phyloP scores from a whole-genome alignment of 2,113 vertebrate genomes.

The Colius striatus region DNA sequence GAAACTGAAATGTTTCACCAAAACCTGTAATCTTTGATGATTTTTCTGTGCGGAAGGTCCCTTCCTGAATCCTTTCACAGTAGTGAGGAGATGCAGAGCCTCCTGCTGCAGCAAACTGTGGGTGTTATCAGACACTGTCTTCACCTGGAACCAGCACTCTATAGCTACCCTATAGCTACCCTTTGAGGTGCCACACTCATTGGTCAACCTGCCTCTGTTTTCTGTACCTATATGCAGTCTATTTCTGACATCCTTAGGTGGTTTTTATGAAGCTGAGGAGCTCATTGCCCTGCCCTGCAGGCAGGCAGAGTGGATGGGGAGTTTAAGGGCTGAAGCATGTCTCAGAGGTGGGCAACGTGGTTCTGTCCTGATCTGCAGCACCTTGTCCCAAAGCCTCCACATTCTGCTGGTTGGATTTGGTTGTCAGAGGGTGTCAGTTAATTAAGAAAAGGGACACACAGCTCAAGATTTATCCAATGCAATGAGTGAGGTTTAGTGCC shows the following conservation, averaged over 20 bases:
- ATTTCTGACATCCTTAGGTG: not conserved
- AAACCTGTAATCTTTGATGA: not conserved
- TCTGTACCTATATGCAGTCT: accelerated
- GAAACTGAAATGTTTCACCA: not conserved
- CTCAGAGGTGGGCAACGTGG: not conserved
- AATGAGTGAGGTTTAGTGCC: too few relatives aligned
- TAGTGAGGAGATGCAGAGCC: not conserved
- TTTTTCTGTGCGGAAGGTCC: not conserved
- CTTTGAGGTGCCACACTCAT: not conserved
- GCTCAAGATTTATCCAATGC: not conserved
- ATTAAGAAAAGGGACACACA: not conserved
- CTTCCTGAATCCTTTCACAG: accelerated
- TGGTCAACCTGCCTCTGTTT: not conserved
- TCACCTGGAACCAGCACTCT: not conserved
- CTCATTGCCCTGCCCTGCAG: not conserved
- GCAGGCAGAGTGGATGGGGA: too few relatives aligned
- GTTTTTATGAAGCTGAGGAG: not conserved
- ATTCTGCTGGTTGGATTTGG: not conserved
- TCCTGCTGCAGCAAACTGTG: not conserved
- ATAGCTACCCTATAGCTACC: too few relatives aligned
- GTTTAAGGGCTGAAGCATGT: not conserved
- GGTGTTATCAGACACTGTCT: not conserved
- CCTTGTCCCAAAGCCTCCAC: not conserved
- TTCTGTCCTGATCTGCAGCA: too few relatives aligned
- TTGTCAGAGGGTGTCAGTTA: not conserved